Evolutionary conservation across 2,797 vertebrate species (phyloP).

Genomic region (Cyprinodon diabolis): DNA sequence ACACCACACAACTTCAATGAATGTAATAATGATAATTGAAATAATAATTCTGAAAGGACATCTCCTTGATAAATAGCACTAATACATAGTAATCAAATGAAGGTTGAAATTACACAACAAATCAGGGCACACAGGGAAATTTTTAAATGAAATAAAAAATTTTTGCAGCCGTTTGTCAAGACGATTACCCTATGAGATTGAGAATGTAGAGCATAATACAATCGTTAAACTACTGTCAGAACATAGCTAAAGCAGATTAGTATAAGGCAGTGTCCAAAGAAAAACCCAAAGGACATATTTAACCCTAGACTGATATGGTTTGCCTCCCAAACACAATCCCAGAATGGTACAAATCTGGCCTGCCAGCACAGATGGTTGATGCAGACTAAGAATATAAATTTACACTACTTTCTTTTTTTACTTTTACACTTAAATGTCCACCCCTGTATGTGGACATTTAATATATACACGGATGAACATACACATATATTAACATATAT

Average conservation of each 20-base stretch:
- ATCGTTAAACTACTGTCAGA: conserved; percentile 18
- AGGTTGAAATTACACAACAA: conserved; percentile 23
- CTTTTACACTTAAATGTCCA: too few species aligned
- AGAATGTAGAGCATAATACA: conserved; percentile 24
- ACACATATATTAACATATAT: too few species aligned
- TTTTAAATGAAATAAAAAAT: conserved; percentile 7
- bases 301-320: too few species aligned
- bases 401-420: too few species aligned
- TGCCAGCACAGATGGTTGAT: background rate
- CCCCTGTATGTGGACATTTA: too few species aligned
- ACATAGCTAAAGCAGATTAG: background rate
- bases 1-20: conserved; percentile 1
- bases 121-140: conserved; percentile 28
- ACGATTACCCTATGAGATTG: conserved; percentile 7
- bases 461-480: too few species aligned
- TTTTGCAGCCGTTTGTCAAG: conserved; percentile 17
- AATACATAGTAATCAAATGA: conserved; percentile 20
- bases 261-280: background rate
- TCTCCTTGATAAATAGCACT: conserved; percentile 14
- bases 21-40: conserved; percentile 17
- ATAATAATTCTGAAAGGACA: conserved; percentile 10
- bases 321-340: background rate
- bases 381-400: background rate
- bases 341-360: background rate
- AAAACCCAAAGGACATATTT: too few species aligned